Conservation (phyloP, 2,113 vertebrate genomes). For the Gulo gulo region DNA sequence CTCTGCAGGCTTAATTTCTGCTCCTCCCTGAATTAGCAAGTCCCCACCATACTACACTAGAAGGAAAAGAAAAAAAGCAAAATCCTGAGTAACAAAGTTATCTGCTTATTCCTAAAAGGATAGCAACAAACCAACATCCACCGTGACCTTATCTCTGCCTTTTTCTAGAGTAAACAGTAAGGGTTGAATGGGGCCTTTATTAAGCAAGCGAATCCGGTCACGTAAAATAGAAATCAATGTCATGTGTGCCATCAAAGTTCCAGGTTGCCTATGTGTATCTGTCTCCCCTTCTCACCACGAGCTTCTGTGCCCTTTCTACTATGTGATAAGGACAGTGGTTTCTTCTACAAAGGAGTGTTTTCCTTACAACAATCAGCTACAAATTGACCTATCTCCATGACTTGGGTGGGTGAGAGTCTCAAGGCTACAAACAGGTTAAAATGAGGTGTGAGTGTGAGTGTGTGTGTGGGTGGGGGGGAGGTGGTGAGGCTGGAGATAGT, state of each 20-base stretch:
- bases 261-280: not conserved
- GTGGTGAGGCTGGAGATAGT: not conserved
- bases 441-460: not conserved
- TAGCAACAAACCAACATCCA: not conserved
- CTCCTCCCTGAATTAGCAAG: not conserved
- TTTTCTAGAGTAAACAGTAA: not conserved
- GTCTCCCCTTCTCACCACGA: not conserved
- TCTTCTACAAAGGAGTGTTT: not conserved
- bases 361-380: not conserved
- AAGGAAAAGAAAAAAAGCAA: not conserved
- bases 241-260: not conserved
- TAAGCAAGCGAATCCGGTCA: not conserved
- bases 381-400: not conserved
- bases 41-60: no score
- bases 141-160: not conserved
- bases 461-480: not conserved
- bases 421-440: not conserved
- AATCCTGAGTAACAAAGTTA: not conserved
- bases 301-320: not conserved
- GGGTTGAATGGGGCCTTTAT: accelerated
- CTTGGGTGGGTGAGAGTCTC: not conserved
- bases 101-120: constrained; percentile 23
- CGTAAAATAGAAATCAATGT: no score
- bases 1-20: not conserved
- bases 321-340: not conserved